Base-by-base conservation (phyloP, 2,888 invertebrate species). In the Scaptomyza cyrtandrae region DNA sequence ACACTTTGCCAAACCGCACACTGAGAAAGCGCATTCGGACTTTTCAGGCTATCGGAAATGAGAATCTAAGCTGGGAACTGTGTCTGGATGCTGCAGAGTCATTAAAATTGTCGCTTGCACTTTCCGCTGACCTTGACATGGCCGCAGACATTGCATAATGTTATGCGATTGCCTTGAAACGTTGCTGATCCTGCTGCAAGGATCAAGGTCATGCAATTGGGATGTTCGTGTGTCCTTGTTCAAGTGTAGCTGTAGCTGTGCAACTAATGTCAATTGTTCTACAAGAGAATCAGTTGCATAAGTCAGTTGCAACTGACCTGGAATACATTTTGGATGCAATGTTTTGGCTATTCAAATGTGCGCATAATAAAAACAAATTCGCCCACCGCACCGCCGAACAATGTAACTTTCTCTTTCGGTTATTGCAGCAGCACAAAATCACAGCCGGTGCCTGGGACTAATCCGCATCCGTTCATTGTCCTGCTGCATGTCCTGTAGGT, bases 321-420 rank as follows among this genome's bases (percentile, higher is more conserved):
- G 24, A 35, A 19, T 13, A 16, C 41, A 41, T 16, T 49, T 49
- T 49, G 52, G 69, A 19, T 74, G 14, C 62, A 63, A 67, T 86
- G 75, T 85, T 85, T 85, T 82, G 80, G 68, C 75, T 78, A 73
- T 78, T 74, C 56, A 75, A 71, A 81, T 71, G 57, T 48, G 50
- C 33, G 62, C 55, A 70, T 68, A 77, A 77, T 67, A 73, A 80
- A 63, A 65, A 66, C 70, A 71, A 58, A 61, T 54, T 49, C 62
- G 57, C 49, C 62, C 62, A 61, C 41, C 55, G 69, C 50, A 55
- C 13, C 45, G 52, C 37, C 33, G 6, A 50, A 80, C 76, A 84
- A 78, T 55, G 67, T 62, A 77, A 86, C 88, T 86, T 86, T 86
- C 86, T 86, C 88, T 86, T 86, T 83, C 48, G 70, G 56, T 41